Evolutionary conservation across 2,113 vertebrate genomes (phyloP).

Genomic region (Willisornis vidua): DNA sequence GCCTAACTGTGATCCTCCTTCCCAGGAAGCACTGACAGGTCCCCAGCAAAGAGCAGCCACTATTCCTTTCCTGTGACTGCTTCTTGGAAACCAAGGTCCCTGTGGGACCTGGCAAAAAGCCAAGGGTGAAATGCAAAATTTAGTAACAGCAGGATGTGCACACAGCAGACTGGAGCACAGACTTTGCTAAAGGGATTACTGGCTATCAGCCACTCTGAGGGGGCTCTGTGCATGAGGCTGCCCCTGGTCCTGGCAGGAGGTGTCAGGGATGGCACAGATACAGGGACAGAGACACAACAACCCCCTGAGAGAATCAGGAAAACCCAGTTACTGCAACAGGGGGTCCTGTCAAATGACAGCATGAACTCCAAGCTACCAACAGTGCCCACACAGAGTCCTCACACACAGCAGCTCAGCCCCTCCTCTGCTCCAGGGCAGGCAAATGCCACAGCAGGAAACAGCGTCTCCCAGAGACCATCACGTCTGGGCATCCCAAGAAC

Average conservation of each 20-base stretch:
- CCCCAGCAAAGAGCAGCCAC: neutral
- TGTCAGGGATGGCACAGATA: neutral
- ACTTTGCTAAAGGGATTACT: slow-evolving; percentile 17
- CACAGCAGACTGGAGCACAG: neutral
- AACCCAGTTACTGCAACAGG: neutral
- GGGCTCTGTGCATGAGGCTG: neutral
- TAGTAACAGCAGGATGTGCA: neutral
- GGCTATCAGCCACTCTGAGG: slow-evolving; percentile 15
- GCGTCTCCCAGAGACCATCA: neutral
- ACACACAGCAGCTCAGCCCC: neutral
- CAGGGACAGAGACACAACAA: neutral
- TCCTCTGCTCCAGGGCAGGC: neutral
- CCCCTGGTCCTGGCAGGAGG: neutral
- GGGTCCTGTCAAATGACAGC: neutral
- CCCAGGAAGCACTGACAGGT: neutral
- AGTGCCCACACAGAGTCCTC: neutral
- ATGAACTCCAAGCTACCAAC: neutral
- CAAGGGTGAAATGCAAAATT: slow-evolving; percentile 31
- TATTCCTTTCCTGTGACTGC: neutral
- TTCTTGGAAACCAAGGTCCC: neutral
- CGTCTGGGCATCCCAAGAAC: neutral
- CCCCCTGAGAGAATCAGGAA: neutral
- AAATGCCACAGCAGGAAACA: neutral
- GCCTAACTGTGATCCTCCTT: neutral
- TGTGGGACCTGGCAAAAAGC: neutral